A percentile compares a stretch with the other conserved stretches of the same genome.
These are phyloP conservation scores for Therioaphis trifolii DNA, from an alignment of 2,888 invertebrate species.

Conservation along the genomic window DNA sequence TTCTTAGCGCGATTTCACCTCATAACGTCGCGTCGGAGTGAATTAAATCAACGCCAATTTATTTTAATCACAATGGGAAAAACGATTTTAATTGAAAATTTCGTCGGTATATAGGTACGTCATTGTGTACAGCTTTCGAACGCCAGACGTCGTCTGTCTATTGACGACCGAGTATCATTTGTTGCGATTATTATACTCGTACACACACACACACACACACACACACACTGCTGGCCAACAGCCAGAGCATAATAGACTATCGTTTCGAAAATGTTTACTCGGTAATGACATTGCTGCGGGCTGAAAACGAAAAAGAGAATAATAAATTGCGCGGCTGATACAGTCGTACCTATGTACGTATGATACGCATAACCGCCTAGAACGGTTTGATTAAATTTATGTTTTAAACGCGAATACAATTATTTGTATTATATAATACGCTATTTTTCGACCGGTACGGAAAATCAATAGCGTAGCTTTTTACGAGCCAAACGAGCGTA, in stretches of 20 bases:
- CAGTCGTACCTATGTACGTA: neutral
- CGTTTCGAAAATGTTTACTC: conserved; percentile 45
- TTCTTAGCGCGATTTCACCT: too few relatives aligned
- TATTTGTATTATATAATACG: neutral
- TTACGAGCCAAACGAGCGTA: neutral
- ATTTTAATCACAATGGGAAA: conserved; percentile 9
- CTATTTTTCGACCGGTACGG: neutral
- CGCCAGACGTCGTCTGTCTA: conserved; percentile 1
- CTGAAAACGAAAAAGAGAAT: conserved; percentile 26
- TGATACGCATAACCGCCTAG: neutral
- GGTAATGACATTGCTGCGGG: conserved; percentile 42
- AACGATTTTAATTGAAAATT: conserved; percentile 16
- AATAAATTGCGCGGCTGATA: conserved; percentile 14
- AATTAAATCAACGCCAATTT: neutral
- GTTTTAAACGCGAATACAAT: neutral
- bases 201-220: neutral
- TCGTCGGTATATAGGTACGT: neutral
- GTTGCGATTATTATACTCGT: neutral
- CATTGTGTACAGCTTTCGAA: conserved; percentile 31
- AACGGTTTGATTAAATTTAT: conserved; percentile 26
- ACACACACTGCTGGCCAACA: conserved; percentile 6
- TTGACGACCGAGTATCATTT: conserved; percentile 21
- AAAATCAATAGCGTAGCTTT: conserved; percentile 21
- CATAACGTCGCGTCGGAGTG: neutral
- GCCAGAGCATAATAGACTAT: conserved; percentile 34